phyloP scores from a whole-genome alignment of 2,113 vertebrate species.

The Oncorhynchus mykiss region DNA sequence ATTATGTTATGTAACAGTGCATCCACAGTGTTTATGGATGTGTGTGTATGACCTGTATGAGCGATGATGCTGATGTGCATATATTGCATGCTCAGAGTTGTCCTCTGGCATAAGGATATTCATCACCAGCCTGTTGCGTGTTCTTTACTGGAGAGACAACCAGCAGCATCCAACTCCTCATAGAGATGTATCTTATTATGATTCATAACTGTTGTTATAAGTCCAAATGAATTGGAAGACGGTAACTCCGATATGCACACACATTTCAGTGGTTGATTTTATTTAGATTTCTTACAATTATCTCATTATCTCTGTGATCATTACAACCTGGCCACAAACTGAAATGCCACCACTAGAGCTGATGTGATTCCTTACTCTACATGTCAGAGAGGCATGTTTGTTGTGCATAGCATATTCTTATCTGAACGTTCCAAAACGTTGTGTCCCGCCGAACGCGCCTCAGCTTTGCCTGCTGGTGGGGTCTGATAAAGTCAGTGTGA shows the following conservation, averaged over 20 bases:
- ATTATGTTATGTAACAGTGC: not conserved
- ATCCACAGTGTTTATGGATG: not conserved
- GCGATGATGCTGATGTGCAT: not conserved
- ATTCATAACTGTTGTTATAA: not conserved
- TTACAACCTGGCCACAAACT: too few species aligned
- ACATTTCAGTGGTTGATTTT: too few species aligned
- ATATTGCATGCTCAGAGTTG: not conserved
- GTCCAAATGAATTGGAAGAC: not conserved
- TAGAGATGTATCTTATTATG: not conserved
- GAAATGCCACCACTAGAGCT: too few species aligned
- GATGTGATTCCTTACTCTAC: too few species aligned
- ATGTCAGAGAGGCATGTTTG: too few species aligned
- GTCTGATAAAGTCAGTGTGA: too few species aligned
- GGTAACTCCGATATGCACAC: not conserved
- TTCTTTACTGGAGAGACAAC: not conserved
- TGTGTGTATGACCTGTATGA: not conserved
- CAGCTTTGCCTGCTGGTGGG: too few species aligned
- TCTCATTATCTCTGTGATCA: too few species aligned
- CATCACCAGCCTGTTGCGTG: not conserved
- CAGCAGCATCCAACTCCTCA: not conserved
- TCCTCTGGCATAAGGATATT: not conserved
- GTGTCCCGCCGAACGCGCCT: too few species aligned
- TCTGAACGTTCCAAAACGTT: too few species aligned
- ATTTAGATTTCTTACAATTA: too few species aligned
- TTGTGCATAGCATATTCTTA: too few species aligned